phyloP scores from a whole-genome alignment of 1,140 invertebrate genomes.

The Cyclargus thomasi region DNA sequence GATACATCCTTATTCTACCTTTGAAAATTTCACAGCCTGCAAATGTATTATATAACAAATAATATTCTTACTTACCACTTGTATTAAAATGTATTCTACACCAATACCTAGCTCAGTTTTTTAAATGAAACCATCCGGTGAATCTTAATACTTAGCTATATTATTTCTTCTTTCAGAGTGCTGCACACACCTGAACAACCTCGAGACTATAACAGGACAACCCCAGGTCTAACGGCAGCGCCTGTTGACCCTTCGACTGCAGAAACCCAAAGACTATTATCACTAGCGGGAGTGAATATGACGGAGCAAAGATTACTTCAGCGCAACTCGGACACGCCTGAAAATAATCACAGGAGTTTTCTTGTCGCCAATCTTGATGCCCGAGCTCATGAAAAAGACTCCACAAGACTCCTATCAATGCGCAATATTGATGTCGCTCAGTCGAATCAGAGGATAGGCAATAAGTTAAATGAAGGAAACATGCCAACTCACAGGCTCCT shows the following conservation, averaged over 20 bases:
- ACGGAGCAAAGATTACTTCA: conserved; percentile 73
- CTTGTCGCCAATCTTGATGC: conserved; percentile 66
- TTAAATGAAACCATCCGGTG: not conserved
- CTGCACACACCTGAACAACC: conserved; percentile 57
- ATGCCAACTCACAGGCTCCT: conserved; percentile 60
- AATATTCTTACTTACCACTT: no score
- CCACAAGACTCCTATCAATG: conserved; percentile 64
- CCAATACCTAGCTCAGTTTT: no score
- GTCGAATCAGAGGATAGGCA: conserved; percentile 55
- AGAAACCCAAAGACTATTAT: conserved; percentile 72
- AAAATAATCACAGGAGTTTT: conserved; percentile 69
- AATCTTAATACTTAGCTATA: not conserved
- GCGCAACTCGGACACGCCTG: conserved; percentile 68
- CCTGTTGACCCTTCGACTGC: conserved; percentile 56
- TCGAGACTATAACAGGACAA: conserved; percentile 53
- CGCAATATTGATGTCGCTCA: conserved; percentile 69
- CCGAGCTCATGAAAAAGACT: conserved; percentile 55
- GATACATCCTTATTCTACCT: no score
- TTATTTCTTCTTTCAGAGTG: conserved; percentile 47
- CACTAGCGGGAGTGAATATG: conserved; percentile 72
- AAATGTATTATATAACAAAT: no score
- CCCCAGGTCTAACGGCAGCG: conserved; percentile 47
- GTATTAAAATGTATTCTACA: no score
- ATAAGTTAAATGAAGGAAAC: conserved; percentile 48
- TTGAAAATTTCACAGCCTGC: no score